Evolutionary conservation across 2,113 vertebrate genomes (phyloP), one percentile per base, ranked within the genome.

Genomic region (Oncorhynchus gorbuscha): DNA sequence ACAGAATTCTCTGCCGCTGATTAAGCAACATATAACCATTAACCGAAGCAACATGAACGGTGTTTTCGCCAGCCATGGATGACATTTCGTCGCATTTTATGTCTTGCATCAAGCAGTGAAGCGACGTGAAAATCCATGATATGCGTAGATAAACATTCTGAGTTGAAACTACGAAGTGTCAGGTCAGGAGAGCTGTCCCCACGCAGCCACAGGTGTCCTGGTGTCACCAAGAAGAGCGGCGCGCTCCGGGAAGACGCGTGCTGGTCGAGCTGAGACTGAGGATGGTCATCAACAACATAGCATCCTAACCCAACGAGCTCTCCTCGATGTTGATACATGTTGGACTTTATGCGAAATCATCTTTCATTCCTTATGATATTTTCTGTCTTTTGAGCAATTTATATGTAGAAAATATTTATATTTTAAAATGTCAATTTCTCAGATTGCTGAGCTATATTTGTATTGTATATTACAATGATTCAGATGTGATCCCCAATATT

Each of bases 391-490:
- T 82, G 62, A 58, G 70, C 69, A 69, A 67, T 79, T 65, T 79
- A 75, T 61, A 70, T 70, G 72, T 77, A 82, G 79, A 81, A 64
- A 71, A 68, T 20, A 71, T 89, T 84, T 78, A 88, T 55, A 90
- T 92, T 91, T 90, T 72, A 81, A 87, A 83, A 82, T 85, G 86
- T 89, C 75, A 76, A 81, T 90, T 94, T 94, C 94, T 95, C 94
- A 94, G 94, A 94, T 95, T 94, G 90, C 94, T 95, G 94, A 95
- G 94, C 91, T 93, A 84, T 82, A 82, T 79, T 87, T 88, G 94
- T 95, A 95, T 95, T 95, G 94, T 95, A 95, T 95, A 95, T 95
- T 95, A 95, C 94, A 95, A 95, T 95, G 94, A 91, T 91, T 85
- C 87, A 80, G 83, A 85, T 85, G 84, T 83, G 72, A 79, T 75